Percentiles rank a stretch among this genome's conserved stretches.
These are phyloP conservation scores for Leptonema lineaticorne DNA, from an alignment of 1,140 invertebrate genomes.

Conservation along the genomic window DNA sequence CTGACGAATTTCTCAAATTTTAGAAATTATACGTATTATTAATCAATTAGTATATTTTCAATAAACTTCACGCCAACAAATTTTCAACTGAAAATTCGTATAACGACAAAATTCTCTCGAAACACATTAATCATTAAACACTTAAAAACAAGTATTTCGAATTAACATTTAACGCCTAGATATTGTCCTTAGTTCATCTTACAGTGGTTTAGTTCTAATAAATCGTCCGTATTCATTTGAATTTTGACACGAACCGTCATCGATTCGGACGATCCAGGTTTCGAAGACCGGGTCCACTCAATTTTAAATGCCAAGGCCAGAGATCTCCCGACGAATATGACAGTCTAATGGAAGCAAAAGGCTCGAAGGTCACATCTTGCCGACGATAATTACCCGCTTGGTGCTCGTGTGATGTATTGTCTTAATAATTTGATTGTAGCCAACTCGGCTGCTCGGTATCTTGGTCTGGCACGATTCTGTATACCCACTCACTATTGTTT, in stretches of 20 bases:
- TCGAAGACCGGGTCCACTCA: not conserved
- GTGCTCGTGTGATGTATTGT: conserved; percentile 33
- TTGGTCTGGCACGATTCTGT: conserved; percentile 20
- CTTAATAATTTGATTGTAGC: conserved; percentile 33
- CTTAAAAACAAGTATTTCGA: too few relatives aligned
- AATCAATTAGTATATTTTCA: too few relatives aligned
- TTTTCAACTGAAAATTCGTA: too few relatives aligned
- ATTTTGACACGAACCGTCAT: not conserved
- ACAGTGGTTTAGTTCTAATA: too few relatives aligned
- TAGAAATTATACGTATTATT: too few relatives aligned
- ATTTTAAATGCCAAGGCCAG: conserved; percentile 19
- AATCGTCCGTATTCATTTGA: too few relatives aligned
- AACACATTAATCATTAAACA: too few relatives aligned
- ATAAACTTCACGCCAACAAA: too few relatives aligned
- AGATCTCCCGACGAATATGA: not conserved
- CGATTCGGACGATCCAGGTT: not conserved
- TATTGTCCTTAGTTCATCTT: too few relatives aligned
- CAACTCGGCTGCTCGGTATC: not conserved
- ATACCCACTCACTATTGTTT: conserved; percentile 28
- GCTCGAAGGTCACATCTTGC: conserved; percentile 26
- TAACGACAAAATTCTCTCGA: too few relatives aligned
- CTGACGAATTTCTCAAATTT: too few relatives aligned
- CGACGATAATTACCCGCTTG: conserved; percentile 19
- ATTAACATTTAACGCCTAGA: too few relatives aligned
- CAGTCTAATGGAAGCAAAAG: conserved; percentile 14